These are phyloP conservation scores for Epicampocera succincta DNA, from an alignment of 2,888 invertebrate genomes.

Conservation along the genomic window DNA sequence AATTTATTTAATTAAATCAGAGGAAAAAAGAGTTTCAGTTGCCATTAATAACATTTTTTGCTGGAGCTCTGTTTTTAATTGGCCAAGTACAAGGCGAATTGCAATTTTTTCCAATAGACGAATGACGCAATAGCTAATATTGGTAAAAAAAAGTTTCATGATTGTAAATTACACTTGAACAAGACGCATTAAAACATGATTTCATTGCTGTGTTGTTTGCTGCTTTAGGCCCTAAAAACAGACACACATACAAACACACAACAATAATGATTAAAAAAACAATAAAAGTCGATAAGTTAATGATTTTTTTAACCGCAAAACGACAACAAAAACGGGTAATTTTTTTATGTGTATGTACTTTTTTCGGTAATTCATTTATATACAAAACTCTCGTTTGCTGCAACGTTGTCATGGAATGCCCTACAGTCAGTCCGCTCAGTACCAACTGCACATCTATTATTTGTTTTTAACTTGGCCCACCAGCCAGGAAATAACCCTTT, in stretches of 20 bases:
- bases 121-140: constrained; percentile 29
- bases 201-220: constrained; percentile 49
- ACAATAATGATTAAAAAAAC: constrained; percentile 49
- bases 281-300: not conserved
- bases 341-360: too few species aligned
- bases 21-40: not conserved
- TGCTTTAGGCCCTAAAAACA: constrained; percentile 49
- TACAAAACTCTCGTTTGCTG: too few species aligned
- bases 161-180: constrained; percentile 34
- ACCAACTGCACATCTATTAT: too few species aligned
- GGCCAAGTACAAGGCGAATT: constrained; percentile 5
- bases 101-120: not conserved
- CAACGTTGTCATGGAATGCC: too few species aligned
- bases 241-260: constrained; percentile 30
- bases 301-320: too few species aligned
- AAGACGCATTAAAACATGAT: constrained; percentile 53
- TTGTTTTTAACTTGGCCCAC: too few species aligned
- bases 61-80: not conserved
- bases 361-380: too few species aligned
- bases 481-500: too few species aligned
- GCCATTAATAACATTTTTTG: not conserved
- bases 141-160: constrained; percentile 6
- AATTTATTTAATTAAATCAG: too few species aligned
- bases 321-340: too few species aligned
- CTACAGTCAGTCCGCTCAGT: too few species aligned